Conservation (phyloP, 2,113 vertebrate genomes). For the Poeciliopsis retropinna region DNA sequence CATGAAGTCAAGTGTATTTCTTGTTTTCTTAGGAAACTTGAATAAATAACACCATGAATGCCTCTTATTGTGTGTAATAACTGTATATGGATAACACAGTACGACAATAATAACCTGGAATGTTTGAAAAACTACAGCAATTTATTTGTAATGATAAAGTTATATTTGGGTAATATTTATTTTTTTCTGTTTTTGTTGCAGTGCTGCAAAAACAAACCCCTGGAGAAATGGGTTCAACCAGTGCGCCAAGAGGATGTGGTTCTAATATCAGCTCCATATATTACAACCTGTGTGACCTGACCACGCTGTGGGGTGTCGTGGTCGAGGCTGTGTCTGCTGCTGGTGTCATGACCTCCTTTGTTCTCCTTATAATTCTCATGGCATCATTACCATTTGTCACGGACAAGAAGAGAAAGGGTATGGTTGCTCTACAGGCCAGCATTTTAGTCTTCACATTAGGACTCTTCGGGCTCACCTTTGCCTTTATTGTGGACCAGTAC, state of each 20-base stretch:
- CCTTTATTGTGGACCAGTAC: constrained; percentile 85
- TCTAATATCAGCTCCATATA: constrained; percentile 81
- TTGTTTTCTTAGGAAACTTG: too few relatives aligned
- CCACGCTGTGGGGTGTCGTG: constrained; percentile 85
- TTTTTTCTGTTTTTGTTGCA: constrained; percentile 4
- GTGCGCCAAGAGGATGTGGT: constrained; percentile 79
- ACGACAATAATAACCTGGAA: background rate
- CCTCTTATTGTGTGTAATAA: background rate
- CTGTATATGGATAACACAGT: background rate
- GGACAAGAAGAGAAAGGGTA: constrained; percentile 83
- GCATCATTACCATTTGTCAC: constrained; percentile 86
- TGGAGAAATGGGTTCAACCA: constrained; percentile 28
- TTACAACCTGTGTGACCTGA: constrained; percentile 90
- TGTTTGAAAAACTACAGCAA: background rate
- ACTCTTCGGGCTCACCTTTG: constrained; percentile 90
- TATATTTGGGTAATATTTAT: constrained; percentile 2
- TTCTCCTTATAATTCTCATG: constrained; percentile 86
- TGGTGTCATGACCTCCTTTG: constrained; percentile 83
- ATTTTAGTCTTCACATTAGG: constrained; percentile 88
- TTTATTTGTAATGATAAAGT: background rate
- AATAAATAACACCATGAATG: background rate
- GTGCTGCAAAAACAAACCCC: background rate
- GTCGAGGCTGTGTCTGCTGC: constrained; percentile 86
- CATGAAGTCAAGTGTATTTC: too few relatives aligned
- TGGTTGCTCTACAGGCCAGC: constrained; percentile 85